phyloP scores from a whole-genome alignment of 2,113 vertebrate species.

The Pontoporia blainvillei region DNA sequence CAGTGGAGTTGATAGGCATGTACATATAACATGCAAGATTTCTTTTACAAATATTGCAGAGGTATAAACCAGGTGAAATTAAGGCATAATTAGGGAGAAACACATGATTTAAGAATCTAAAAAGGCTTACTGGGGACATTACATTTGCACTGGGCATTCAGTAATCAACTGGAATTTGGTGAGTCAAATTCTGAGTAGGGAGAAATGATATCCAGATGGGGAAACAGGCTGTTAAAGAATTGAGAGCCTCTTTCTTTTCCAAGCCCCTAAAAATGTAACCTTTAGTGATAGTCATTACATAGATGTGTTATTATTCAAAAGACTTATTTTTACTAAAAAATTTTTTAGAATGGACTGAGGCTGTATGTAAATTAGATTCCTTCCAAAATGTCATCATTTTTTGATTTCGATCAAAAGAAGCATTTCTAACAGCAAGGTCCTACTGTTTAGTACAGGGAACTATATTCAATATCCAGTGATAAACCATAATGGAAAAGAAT shows the following conservation, averaged over 20 bases:
- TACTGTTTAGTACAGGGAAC: not conserved
- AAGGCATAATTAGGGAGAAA: not conserved
- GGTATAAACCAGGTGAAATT: not conserved
- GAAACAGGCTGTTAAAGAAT: not conserved
- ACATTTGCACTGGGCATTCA: not conserved
- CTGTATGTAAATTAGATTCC: not conserved
- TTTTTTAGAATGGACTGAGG: not conserved
- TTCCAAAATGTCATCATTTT: not conserved
- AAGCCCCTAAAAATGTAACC: not conserved
- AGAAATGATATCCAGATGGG: not conserved
- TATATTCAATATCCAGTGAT: too few relatives aligned
- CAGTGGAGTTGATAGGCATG: not conserved
- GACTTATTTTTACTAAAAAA: not conserved
- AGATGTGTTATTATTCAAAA: not conserved
- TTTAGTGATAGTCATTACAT: not conserved
- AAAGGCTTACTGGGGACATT: not conserved
- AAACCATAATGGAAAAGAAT: too few relatives aligned
- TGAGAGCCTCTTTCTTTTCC: not conserved
- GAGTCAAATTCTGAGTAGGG: not conserved
- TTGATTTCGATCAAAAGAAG: not conserved
- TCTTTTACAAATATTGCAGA: not conserved
- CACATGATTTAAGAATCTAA: not conserved
- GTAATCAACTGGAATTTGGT: not conserved
- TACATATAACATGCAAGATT: not conserved
- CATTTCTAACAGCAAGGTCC: not conserved